Evolutionary conservation across 2,888 invertebrate species (phyloP), one percentile per base, ranked within the genome.

Genomic region (Chrysolina americana): DNA sequence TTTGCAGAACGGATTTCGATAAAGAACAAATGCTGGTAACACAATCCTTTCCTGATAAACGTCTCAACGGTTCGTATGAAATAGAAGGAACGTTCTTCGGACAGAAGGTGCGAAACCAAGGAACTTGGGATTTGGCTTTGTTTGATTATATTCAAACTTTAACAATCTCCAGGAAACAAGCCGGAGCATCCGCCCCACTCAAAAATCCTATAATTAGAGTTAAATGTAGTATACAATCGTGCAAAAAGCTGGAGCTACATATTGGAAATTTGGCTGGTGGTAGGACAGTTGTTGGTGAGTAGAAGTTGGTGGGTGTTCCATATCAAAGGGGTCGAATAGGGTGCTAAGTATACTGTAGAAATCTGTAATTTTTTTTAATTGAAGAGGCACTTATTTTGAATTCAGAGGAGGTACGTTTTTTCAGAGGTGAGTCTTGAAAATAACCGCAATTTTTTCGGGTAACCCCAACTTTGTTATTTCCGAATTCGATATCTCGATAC

Each of bases 41-140:
- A 0, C 96, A 96, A 87, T 94, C 93, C 85, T 96, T 96, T 85
- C 95, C 95, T 0, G 94, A 95, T 81, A 96, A 96, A 83, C 91
- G 90, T 83, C 88, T 96, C 1, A 89, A 91, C 71, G 96, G 96
- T 0, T 90, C 88, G 70, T 94, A 93, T 82, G 92, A 93, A 76
- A 90, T 93, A 77, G 89, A 89, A 80, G 94, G 92, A 1, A 90
- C 89, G 74, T 86, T 92, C 13, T 89, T 94, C 73, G 93, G 94
- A 0, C 89, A 90, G 0, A 90, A 89, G 75, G 87, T 94, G 41
- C 88, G 88, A 3, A 93, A 93, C 56, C 89, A 90, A 28, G 96
- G 96, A 0, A 89, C 89, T 63, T 96, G 95, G 93, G 94, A 94
- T 86, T 85, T 96, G 79, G 92, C 93, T 0, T 88, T 96, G 47